A percentile compares a stretch with the other conserved stretches of the same genome.
These are phyloP conservation scores for Syngnathoides biaculeatus DNA, from an alignment of 2,113 vertebrate species.

Conservation along the genomic window DNA sequence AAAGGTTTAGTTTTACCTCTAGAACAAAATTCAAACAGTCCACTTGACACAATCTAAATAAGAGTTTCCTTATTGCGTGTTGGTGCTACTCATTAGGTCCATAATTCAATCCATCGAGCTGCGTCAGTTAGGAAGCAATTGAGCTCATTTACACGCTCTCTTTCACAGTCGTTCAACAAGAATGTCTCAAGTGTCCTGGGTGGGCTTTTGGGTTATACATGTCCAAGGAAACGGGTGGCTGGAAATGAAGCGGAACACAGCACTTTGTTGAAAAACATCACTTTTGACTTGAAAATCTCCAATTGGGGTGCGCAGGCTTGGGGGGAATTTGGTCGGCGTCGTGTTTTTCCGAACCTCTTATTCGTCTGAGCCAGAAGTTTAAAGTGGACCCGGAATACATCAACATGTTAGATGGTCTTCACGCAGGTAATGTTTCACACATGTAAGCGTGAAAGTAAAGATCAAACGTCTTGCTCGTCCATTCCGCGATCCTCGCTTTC, in stretches of 20 bases:
- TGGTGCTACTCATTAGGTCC: background rate
- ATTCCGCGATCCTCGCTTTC: constrained; percentile 25
- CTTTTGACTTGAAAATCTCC: too few species aligned
- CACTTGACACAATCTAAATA: background rate
- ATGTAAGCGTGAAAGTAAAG: constrained; percentile 30
- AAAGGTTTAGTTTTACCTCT: background rate
- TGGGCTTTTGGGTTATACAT: constrained; percentile 17
- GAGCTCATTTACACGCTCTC: constrained; percentile 14
- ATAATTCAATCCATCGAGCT: constrained; percentile 17
- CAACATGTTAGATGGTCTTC: background rate
- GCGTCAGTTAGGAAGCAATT: constrained; percentile 34
- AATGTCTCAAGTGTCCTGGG: constrained; percentile 12
- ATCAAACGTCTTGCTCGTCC: constrained; percentile 5
- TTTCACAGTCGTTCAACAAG: background rate
- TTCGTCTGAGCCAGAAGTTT: constrained; percentile 48
- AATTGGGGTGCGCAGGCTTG: too few species aligned
- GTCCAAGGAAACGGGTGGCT: constrained; percentile 2
- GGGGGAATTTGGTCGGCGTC: too few species aligned
- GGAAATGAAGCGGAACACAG: constrained; percentile 40
- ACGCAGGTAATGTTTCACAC: constrained; percentile 36
- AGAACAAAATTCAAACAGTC: background rate
- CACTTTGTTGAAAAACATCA: constrained; percentile 35
- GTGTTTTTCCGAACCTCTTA: constrained; percentile 28
- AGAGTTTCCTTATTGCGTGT: background rate
- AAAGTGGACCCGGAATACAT: constrained; percentile 31